A percentile compares a stretch with the other conserved stretches of the same genome.
These are phyloP conservation scores for Andrena chrysosceles DNA, from an alignment of 2,888 invertebrate species.

Conservation along the genomic window DNA sequence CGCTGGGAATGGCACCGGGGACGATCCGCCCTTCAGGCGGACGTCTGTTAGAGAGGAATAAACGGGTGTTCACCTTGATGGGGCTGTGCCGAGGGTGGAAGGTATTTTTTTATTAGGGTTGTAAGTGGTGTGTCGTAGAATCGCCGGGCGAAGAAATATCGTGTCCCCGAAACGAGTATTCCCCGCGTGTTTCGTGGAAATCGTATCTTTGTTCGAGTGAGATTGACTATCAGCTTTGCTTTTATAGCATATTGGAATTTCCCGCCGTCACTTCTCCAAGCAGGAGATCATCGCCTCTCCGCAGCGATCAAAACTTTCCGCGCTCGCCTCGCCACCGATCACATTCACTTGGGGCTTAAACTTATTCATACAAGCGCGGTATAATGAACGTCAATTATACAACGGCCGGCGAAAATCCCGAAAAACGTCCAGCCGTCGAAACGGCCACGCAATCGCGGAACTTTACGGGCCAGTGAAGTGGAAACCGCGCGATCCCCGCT, in stretches of 20 bases:
- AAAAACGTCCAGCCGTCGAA: constrained; percentile 14
- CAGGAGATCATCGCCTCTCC: too few relatives aligned
- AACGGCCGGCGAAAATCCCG: background rate
- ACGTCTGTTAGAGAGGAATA: constrained; percentile 5
- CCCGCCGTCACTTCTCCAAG: too few relatives aligned
- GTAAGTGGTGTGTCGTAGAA: constrained; percentile 17
- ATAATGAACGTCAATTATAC: background rate
- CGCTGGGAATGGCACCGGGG: background rate
- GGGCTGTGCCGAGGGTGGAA: constrained; percentile 7
- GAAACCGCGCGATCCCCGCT: constrained; percentile 43
- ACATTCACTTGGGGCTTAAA: background rate
- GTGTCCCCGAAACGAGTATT: background rate
- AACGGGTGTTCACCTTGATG: constrained; percentile 13
- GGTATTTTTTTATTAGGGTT: constrained; percentile 19
- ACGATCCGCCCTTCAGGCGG: background rate
- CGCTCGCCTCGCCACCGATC: too few relatives aligned
- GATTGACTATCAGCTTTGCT: background rate
- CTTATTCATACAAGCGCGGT: background rate
- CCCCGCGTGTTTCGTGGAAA: background rate
- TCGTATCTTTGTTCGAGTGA: background rate
- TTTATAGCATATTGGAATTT: too few relatives aligned
- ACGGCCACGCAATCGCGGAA: constrained; percentile 40
- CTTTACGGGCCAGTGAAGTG: constrained; percentile 61
- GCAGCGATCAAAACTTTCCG: too few relatives aligned
- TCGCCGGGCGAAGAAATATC: background rate